Conservation (phyloP, 64 coral and sea anemone species). For the Platygyra sinensis region DNA sequence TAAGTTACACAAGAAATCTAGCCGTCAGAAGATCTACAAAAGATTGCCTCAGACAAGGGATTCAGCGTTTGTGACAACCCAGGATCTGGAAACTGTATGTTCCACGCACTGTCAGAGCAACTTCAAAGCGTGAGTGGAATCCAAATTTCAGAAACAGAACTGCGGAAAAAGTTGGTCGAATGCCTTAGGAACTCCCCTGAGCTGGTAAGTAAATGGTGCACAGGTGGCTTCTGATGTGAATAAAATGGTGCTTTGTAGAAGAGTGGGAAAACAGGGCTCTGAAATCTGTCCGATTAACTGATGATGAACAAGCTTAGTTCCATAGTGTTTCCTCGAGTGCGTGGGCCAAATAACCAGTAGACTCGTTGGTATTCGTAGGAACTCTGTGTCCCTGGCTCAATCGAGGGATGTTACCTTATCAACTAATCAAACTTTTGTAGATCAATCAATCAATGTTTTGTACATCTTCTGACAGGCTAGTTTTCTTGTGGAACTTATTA, state of each 20-base stretch:
- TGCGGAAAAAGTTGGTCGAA: not conserved
- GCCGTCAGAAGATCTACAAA: not conserved
- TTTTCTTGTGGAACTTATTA: too few relatives aligned
- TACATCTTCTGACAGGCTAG: too few relatives aligned
- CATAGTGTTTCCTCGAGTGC: too few relatives aligned
- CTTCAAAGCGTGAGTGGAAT: slow-evolving; percentile 2
- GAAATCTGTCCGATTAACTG: not conserved
- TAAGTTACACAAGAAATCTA: not conserved
- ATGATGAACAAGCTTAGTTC: too few relatives aligned
- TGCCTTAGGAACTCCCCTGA: not conserved
- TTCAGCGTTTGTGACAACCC: not conserved
- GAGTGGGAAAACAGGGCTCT: too few relatives aligned
- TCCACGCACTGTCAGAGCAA: not conserved
- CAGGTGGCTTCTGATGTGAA: too few relatives aligned
- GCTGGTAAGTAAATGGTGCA: not conserved
- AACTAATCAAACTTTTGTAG: too few relatives aligned
- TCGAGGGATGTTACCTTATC: too few relatives aligned
- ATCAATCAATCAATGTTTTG: too few relatives aligned
- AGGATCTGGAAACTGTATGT: not conserved
- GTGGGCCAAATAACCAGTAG: too few relatives aligned
- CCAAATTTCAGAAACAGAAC: not conserved
- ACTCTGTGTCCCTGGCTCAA: too few relatives aligned
- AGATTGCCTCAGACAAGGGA: not conserved
- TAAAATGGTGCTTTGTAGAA: not conserved
- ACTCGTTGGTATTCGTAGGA: too few relatives aligned